These are phyloP conservation scores for Miltochrista miniata DNA, from an alignment of 2,888 invertebrate genomes.

Conservation along the genomic window DNA sequence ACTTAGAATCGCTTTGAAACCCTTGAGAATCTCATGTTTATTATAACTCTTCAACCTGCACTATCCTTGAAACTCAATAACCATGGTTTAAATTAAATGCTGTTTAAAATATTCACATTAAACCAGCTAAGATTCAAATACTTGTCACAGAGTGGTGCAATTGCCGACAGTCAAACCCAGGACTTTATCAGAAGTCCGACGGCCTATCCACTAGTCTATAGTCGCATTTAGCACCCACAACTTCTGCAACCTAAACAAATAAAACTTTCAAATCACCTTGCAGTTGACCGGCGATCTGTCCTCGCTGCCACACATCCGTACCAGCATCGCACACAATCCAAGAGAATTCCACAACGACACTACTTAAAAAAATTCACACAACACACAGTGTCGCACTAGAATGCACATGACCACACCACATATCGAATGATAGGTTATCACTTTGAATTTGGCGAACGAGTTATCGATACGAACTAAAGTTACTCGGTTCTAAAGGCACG, in stretches of 20 bases:
- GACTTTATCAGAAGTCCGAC: too few species aligned
- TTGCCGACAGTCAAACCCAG: too few species aligned
- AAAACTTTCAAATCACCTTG: slow-evolving; percentile 50
- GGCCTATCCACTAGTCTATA: too few species aligned
- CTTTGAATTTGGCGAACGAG: slow-evolving; percentile 8
- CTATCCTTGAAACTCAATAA: too few species aligned
- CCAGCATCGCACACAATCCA: slow-evolving; percentile 51
- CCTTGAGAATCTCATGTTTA: too few species aligned
- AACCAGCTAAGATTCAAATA: too few species aligned
- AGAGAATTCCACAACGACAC: slow-evolving; percentile 36
- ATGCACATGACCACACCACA: slow-evolving; percentile 21
- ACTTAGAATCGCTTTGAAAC: too few species aligned
- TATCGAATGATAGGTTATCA: slow-evolving; percentile 34
- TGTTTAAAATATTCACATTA: too few species aligned
- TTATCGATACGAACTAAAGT: slow-evolving; percentile 3
- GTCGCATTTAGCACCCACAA: too few species aligned
- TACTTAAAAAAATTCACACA: slow-evolving; percentile 45
- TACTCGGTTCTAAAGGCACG: slow-evolving; percentile 8
- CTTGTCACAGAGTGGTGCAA: too few species aligned
- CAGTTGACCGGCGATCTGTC: slow-evolving; percentile 52
- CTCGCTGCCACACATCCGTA: slow-evolving; percentile 61
- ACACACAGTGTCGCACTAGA: slow-evolving; percentile 27
- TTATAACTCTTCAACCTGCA: too few species aligned
- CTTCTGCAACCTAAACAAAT: background rate
- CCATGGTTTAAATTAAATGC: too few species aligned